Evolutionary conservation across 2,797 vertebrate genomes (phyloP).

Genomic region (Paramormyrops hopkinsi): DNA sequence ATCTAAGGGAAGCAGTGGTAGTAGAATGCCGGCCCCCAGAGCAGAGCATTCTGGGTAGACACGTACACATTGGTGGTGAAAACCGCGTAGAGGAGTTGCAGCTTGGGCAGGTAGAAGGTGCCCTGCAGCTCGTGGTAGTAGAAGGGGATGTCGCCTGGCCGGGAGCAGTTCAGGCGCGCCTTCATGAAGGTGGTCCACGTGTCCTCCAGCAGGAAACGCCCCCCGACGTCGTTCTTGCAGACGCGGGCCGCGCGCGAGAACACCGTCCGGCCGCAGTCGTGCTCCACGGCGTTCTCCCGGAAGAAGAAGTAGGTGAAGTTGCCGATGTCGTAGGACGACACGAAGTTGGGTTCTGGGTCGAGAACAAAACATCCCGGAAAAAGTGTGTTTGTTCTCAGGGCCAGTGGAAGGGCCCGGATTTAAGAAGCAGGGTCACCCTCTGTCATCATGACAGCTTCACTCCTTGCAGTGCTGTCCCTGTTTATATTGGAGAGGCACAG

Average conservation of each 20-base stretch:
- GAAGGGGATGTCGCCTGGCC: slow-evolving; percentile 87
- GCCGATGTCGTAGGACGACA: slow-evolving; percentile 86
- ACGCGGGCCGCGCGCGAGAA: slow-evolving; percentile 88
- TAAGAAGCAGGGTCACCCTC: neutral
- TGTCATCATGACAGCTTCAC: neutral
- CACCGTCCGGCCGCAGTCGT: slow-evolving; percentile 87
- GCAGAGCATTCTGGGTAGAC: neutral
- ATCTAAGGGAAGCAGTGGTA: neutral
- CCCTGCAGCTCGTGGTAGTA: slow-evolving; percentile 92
- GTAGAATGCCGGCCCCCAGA: neutral
- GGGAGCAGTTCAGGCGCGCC: slow-evolving; percentile 89
- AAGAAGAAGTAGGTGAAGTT: slow-evolving; percentile 91
- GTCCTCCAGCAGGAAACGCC: slow-evolving; percentile 87
- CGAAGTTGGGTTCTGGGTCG: slow-evolving; percentile 82
- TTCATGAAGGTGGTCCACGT: slow-evolving; percentile 99
- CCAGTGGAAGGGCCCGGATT: neutral
- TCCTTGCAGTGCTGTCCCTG: neutral
- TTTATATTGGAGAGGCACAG: neutral
- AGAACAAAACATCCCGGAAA: neutral
- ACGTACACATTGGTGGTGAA: slow-evolving; percentile 94
- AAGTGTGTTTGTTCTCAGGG: neutral
- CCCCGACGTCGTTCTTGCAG: slow-evolving; percentile 90
- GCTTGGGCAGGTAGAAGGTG: slow-evolving; percentile 83
- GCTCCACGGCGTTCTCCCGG: slow-evolving; percentile 86
- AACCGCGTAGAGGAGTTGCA: slow-evolving; percentile 88